Evolutionary conservation across 2,888 invertebrate species (phyloP), one percentile per base, ranked within the genome.

Genomic region (Brachypterus glaber): DNA sequence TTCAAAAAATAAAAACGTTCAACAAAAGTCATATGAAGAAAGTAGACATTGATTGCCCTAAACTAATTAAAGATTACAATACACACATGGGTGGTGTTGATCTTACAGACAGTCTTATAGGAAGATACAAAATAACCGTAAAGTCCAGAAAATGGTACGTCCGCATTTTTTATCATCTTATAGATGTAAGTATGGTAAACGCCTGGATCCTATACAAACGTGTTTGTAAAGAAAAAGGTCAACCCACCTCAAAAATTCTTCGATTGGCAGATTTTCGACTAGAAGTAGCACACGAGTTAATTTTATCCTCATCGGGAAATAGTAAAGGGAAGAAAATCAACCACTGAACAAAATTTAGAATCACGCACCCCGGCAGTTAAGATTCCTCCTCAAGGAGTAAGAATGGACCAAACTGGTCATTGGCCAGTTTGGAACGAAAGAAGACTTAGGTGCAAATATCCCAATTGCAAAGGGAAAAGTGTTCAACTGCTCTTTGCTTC

Each of bases 161-260:
- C n/a, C n/a, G n/a, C n/a, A n/a, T 49, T 12, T 51, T 49, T 41
- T 46, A 45, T 25, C 46, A 46, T 27, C 17, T 45, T 18, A 18
- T 42, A 21, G 50, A 48, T 30, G 17, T 45, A 24, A 43, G 37
- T 4, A 4, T 45, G 13, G 37, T 45, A 24, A 50, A 49, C 45
- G 17, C 47, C 12, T 48, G 46, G 42, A 32, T 48, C 17, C 26
- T 40, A 18, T 43, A 40, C 15, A 27, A 29, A 27, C 26, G 40
- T 34, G 41, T 35, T 21, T 21, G 5, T 7, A 21, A 21, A 21
- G 7, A 21, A 21, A 21, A 9, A 21, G 21, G 9, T 7, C 7
- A 21, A 21, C n/a, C n/a, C n/a, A n/a, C n/a, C n/a, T 7, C 21
- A 21, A 21, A 21, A 21, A 7, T 21, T 21, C 21, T 21, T 21